phyloP scores from a whole-genome alignment of 2,888 invertebrate genomes.

The Parthenolecanium corni region DNA sequence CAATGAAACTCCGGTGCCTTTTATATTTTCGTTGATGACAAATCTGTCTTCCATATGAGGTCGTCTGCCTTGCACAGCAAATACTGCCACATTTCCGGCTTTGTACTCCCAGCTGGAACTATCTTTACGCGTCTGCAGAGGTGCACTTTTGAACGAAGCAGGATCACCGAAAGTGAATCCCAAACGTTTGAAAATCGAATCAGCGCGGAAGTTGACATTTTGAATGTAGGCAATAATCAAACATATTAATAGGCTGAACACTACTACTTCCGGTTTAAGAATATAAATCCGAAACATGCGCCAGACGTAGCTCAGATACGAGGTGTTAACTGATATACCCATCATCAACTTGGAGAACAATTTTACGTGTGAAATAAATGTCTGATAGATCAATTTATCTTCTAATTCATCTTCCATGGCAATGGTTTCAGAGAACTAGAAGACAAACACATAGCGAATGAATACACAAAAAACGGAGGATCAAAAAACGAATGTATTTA shows the following conservation, averaged over 20 bases:
- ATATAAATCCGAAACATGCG: slow-evolving; percentile 64
- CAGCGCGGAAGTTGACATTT: slow-evolving; percentile 62
- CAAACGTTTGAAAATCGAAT: slow-evolving; percentile 30
- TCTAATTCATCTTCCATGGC: slow-evolving; percentile 84
- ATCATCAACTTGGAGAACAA: slow-evolving; percentile 67
- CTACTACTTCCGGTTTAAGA: slow-evolving; percentile 65
- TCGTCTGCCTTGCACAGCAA: slow-evolving; percentile 79
- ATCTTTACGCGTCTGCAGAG: slow-evolving; percentile 34
- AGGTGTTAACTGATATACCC: slow-evolving; percentile 60
- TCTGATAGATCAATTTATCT: slow-evolving; percentile 76
- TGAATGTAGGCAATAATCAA: slow-evolving; percentile 68
- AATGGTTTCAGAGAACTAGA: neutral
- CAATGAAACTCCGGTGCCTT: slow-evolving; percentile 71
- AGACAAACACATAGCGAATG: too few species aligned
- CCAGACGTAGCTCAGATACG: slow-evolving; percentile 64
- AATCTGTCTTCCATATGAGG: slow-evolving; percentile 91
- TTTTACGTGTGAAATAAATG: slow-evolving; percentile 75
- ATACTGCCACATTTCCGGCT: slow-evolving; percentile 65
- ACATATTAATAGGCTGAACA: slow-evolving; percentile 57
- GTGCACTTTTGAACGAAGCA: slow-evolving; percentile 20
- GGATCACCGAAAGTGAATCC: slow-evolving; percentile 30
- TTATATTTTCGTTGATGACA: slow-evolving; percentile 73
- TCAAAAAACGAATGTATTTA: too few species aligned
- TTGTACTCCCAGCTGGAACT: slow-evolving; percentile 64
- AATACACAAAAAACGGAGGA: too few species aligned